phyloP scores from a whole-genome alignment of 2,888 invertebrate genomes.

The Chrysotoxum bicinctum region DNA sequence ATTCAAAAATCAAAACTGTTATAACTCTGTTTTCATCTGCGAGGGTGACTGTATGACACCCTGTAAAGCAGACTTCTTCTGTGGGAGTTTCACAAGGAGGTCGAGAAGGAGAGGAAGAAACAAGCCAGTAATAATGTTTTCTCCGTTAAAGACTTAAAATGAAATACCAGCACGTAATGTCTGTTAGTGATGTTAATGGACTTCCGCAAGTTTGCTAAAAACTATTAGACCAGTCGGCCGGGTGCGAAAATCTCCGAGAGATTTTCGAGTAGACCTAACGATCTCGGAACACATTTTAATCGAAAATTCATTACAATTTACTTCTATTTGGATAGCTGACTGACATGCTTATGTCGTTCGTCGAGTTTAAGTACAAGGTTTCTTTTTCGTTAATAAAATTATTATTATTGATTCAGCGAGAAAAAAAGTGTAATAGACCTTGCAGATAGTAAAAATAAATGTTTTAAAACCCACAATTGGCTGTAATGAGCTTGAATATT shows the following conservation, averaged over 20 bases:
- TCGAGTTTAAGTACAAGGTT: constrained; percentile 24
- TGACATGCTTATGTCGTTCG: constrained; percentile 2
- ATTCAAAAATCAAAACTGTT: too few species aligned
- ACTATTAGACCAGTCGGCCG: constrained; percentile 6
- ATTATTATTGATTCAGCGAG: not conserved
- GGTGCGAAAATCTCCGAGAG: constrained; percentile 18
- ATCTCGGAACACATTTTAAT: not conserved
- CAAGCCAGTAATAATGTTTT: constrained; percentile 47
- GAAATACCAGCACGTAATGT: constrained; percentile 57
- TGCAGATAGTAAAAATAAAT: not conserved
- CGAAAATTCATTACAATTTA: constrained; percentile 12
- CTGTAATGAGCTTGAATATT: not conserved
- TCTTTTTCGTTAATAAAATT: not conserved
- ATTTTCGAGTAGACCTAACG: not conserved
- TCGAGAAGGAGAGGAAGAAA: not conserved
- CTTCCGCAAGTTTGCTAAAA: constrained; percentile 53
- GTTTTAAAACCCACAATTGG: not conserved
- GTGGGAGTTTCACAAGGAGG: constrained; percentile 26
- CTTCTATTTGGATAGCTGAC: constrained; percentile 1
- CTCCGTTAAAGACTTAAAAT: constrained; percentile 49
- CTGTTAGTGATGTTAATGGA: constrained; percentile 60
- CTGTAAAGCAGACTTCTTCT: not conserved
- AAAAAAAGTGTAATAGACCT: not conserved
- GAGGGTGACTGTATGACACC: too few species aligned
- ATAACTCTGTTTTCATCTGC: too few species aligned